Percentiles rank a stretch among this genome's conserved stretches.
These are phyloP conservation scores for Habropoda laboriosa DNA, from an alignment of 1,140 invertebrate genomes.

Conservation along the genomic window DNA sequence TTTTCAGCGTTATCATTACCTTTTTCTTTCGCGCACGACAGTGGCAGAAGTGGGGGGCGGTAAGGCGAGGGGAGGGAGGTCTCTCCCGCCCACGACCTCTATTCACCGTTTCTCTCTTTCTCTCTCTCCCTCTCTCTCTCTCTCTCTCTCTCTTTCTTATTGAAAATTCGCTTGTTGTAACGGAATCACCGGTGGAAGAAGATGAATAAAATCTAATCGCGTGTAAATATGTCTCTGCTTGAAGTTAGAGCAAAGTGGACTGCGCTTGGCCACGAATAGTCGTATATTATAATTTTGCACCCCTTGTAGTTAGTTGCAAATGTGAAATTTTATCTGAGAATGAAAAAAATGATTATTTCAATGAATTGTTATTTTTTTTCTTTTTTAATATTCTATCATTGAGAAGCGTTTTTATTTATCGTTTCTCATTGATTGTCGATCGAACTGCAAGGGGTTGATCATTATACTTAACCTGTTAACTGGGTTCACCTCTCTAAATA, in stretches of 20 bases:
- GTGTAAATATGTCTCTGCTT: conserved; percentile 6
- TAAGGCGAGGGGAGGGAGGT: neutral
- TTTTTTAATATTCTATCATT: neutral
- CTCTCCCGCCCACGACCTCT: neutral
- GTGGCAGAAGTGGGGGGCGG: too few species aligned
- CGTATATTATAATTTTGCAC: neutral
- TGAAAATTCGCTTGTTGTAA: neutral
- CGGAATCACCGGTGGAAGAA: neutral
- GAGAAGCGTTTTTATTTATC: too few species aligned
- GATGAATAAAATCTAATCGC: conserved; percentile 18
- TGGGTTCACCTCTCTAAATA: too few species aligned
- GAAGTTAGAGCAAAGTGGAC: neutral
- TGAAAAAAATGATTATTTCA: neutral
- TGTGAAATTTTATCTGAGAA: too few species aligned
- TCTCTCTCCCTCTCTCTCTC: neutral
- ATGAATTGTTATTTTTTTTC: neutral
- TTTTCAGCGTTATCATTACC: conserved; percentile 38
- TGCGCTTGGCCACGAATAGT: neutral
- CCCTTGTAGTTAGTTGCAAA: too few species aligned
- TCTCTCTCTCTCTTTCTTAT: neutral
- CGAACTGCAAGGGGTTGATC: too few species aligned
- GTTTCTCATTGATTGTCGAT: neutral
- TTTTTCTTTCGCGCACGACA: neutral
- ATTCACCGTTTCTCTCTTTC: neutral
- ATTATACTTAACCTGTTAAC: too few species aligned